Base-by-base conservation (phyloP, 2,888 invertebrate species). In the Orthonevra nobilis region DNA sequence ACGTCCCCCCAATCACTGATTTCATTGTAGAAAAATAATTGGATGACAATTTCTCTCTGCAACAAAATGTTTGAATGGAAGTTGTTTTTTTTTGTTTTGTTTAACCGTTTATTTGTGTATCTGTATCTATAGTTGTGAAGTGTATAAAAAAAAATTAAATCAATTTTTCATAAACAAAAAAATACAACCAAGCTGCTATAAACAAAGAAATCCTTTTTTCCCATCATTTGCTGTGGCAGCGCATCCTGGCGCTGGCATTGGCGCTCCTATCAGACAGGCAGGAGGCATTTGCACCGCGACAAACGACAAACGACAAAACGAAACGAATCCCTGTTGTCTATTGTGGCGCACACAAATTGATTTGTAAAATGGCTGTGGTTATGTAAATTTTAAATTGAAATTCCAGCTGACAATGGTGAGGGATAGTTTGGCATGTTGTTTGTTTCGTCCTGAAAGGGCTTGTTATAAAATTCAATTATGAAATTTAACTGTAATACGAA, bases 311-410 rank as follows among this genome's bases (percentile, higher is more conserved):
- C 58, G 56, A n/a, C n/a, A n/a, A n/a, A 30, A 30, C 46, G 52
- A 73, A n/a, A 68, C 73, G 54, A 40, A 73, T 73, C 61, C 72
- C 66, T 61, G 72, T 79, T 68, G 79, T 73, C 73, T 79, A 79
- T 79, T 79, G 68, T 73, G 73, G 66, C 44, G 54, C 79, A 79
- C n/a, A n/a, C 79, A 79, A 79, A 79, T 79, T 79, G 79, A 79
- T 79, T 79, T 79, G 79, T 79, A 79, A 79, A 79, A 79, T 79
- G 79, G 73, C 66, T 56, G 73, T 68, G 79, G 79, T 79, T 79
- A 79, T 79, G 79, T 79, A 73, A 79, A 79, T 79, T 79, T 79
- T 79, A 68, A 79, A 79, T 79, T 79, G 79, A 79, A 79, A 79
- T 79, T 79, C 79, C 66, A 79, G 61, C 79, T 79, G 79, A 79